Conservation (phyloP, 2,113 vertebrate species). For the Sphaerodactylus townsendi region DNA sequence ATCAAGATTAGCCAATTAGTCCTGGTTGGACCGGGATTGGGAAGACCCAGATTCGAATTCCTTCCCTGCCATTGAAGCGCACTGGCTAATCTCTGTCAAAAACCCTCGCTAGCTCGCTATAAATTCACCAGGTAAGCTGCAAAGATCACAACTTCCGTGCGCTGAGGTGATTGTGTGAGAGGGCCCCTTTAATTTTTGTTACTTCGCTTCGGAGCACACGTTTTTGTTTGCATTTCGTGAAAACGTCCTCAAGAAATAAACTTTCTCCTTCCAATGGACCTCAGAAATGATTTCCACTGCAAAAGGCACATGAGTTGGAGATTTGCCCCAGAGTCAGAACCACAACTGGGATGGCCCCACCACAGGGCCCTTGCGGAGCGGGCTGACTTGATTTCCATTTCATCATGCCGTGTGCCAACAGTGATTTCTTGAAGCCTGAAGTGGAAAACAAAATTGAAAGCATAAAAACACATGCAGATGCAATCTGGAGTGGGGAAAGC, state of each 20-base stretch:
- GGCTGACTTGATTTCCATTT: constrained; percentile 7
- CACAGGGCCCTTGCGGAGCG: neutral
- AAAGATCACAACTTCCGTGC: neutral
- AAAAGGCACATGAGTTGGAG: neutral
- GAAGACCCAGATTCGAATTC: neutral
- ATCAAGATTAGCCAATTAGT: neutral
- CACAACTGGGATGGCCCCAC: neutral
- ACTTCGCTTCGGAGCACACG: neutral
- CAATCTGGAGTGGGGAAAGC: constrained; percentile 23
- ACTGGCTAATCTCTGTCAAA: no score
- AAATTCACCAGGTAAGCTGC: neutral
- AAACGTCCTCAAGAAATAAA: neutral
- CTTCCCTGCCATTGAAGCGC: no score
- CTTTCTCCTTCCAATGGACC: neutral
- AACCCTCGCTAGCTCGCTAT: no score
- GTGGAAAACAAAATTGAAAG: constrained; percentile 57
- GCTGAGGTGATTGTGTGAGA: neutral
- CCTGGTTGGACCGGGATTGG: neutral
- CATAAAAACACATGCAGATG: constrained; percentile 61
- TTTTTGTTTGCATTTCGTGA: neutral
- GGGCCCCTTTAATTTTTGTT: neutral
- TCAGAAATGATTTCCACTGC: fast-evolving
- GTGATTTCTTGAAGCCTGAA: constrained; percentile 6
- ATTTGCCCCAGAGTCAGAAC: neutral
- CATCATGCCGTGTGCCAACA: neutral